A percentile compares a stretch with the other conserved stretches of the same genome.
phyloP scores from a whole-genome alignment of 2,113 vertebrate species.

The Eulemur macaco region DNA sequence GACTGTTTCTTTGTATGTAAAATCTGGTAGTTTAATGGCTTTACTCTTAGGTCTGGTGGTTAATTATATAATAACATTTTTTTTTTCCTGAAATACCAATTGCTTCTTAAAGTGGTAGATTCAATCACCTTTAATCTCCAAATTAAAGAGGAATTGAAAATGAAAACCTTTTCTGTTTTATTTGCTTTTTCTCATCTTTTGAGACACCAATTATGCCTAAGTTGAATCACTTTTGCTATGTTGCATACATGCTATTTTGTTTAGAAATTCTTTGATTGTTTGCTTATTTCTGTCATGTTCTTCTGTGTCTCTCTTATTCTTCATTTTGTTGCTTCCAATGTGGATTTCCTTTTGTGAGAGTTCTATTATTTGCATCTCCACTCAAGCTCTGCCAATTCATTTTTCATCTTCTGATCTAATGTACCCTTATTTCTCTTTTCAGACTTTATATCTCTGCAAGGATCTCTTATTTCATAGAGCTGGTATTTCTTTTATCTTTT shows the following conservation, averaged over 20 bases:
- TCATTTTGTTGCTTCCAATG: not conserved
- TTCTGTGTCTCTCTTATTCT: not conserved
- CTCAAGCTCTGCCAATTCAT: slow-evolving; percentile 38
- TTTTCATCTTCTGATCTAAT: slow-evolving; percentile 34
- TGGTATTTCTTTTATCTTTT: not conserved
- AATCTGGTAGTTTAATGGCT: not conserved
- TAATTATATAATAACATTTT: not conserved
- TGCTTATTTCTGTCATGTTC: not conserved
- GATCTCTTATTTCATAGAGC: not conserved
- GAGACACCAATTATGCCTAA: not conserved
- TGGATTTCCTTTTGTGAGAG: not conserved
- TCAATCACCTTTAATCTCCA: not conserved
- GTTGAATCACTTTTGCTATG: not conserved
- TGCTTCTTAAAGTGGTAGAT: not conserved
- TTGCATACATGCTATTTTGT: not conserved
- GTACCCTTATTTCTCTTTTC: not conserved
- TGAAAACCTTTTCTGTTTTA: not conserved
- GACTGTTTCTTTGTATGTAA: not conserved
- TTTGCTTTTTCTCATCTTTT: not conserved
- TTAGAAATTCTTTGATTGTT: not conserved
- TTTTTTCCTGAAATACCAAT: not conserved
- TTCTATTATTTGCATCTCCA: slow-evolving; percentile 22
- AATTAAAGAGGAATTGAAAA: not conserved
- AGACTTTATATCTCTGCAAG: not conserved
- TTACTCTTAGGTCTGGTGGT: not conserved